Percentiles rank a stretch among this genome's conserved stretches.
phyloP scores from a whole-genome alignment of 2,888 invertebrate species.

The Colletes collaris region DNA sequence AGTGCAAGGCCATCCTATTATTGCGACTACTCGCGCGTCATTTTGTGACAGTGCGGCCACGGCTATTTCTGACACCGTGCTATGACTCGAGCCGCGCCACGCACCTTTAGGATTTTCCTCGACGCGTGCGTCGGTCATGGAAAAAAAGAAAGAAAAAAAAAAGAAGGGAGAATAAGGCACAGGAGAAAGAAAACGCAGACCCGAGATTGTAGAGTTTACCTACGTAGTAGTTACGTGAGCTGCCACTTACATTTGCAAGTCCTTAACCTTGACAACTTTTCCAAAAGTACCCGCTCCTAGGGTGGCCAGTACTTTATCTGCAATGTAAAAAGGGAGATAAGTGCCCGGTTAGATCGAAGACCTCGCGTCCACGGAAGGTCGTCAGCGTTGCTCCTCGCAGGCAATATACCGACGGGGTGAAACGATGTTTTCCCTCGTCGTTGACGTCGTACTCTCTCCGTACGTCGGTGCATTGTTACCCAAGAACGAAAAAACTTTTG shows the following conservation, averaged over 20 bases:
- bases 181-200: slow-evolving; percentile 24
- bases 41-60: slow-evolving; percentile 71
- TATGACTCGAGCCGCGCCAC: slow-evolving; percentile 53
- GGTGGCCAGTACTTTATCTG: slow-evolving; percentile 99
- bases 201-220: slow-evolving; percentile 49
- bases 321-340: slow-evolving; percentile 86
- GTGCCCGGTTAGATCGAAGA: slow-evolving; percentile 66
- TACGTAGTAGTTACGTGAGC: slow-evolving; percentile 64
- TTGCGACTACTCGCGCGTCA: slow-evolving; percentile 73
- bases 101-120: slow-evolving; percentile 52
- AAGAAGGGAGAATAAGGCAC: neutral
- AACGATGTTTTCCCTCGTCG: neutral
- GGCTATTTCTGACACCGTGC: slow-evolving; percentile 69
- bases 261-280: slow-evolving; percentile 99
- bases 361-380: slow-evolving; percentile 72
- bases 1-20: slow-evolving; percentile 79
- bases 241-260: slow-evolving; percentile 94
- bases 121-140: neutral
- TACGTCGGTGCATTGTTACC: too few species aligned
- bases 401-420: neutral
- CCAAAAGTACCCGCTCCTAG: slow-evolving; percentile 99
- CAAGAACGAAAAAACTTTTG: too few species aligned
- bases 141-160: neutral
- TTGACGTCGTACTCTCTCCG: neutral
- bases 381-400: slow-evolving; percentile 45